Base-by-base conservation (phyloP, 2,113 vertebrate species). In the Amazona guildingii region DNA sequence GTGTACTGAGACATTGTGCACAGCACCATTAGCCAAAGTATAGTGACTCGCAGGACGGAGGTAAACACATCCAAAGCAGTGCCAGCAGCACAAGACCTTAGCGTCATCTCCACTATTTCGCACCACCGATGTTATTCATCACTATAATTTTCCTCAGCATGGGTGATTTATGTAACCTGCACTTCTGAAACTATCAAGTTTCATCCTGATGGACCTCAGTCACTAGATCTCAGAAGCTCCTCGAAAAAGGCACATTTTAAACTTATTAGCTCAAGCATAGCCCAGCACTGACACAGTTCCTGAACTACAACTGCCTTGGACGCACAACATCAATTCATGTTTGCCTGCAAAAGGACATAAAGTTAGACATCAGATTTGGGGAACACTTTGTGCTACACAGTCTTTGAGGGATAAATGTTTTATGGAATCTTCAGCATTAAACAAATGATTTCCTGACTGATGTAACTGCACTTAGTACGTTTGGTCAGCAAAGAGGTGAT, bases 211-310 rank as follows among this genome's bases (percentile, higher is more conserved):
- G 35, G 55, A 51, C 39, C 20, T 83, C 2, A 1, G 62, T n/a
- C 31, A 54, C 55, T 61, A 52, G 52, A 37, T 44, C 33, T 46
- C 28, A 57, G 41, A 68, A 68, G 43, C 43, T 94, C 61, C 76
- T 74, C 76, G 77, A 72, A 82, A 81, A 64, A 83, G 19, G 31
- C 31, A 14, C 29, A 79, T 48, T 90, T 78, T 77, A 89, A 85
- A 52, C 28, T 82, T 49, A 54, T 86, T 59, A 90, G 49, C 37
- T 86, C 67, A 90, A 83, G 43, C 86, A 73, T 55, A 61, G 51
- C 80, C 66, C 54, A 78, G 61, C 90, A 83, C 54, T 94, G 66
- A 86, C 48, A 86, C n/a, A 85, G 24, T 35, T 88, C 70, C 88
- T 86, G 61, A 72, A 64, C 66, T 49, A 52, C 54, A 43, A 24